Conservation (phyloP, 2,888 invertebrate species). For the Dorcus hopei region DNA sequence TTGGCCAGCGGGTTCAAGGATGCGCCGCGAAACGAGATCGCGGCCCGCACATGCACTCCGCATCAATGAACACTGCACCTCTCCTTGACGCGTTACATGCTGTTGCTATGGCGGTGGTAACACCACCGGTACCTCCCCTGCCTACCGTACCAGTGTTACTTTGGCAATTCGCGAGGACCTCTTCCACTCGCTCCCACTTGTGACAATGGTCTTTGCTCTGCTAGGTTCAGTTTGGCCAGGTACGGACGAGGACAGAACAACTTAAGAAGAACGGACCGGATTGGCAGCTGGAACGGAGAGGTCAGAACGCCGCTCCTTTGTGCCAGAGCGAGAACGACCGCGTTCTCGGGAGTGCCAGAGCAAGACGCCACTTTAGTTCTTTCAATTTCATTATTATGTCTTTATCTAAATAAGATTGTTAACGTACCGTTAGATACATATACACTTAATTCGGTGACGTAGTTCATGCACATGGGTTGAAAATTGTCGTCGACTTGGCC, state of each 20-base stretch:
- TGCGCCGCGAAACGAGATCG: constrained; percentile 36
- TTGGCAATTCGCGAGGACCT: constrained; percentile 32
- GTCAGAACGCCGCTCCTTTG: constrained; percentile 32
- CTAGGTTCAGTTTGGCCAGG: constrained; percentile 9
- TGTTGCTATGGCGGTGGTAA: constrained; percentile 32
- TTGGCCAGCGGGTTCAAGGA: neutral
- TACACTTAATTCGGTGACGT: constrained; percentile 37
- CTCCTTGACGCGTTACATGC: constrained; percentile 33
- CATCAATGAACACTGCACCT: constrained; percentile 41
- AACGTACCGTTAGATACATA: constrained; percentile 34
- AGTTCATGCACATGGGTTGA: constrained; percentile 33
- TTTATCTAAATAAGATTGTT: constrained; percentile 24
- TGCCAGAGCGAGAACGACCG: constrained; percentile 32
- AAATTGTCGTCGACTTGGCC: too few relatives aligned
- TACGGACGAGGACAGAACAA: constrained; percentile 21
- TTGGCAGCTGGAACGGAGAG: constrained; percentile 28
- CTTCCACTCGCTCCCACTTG: constrained; percentile 28
- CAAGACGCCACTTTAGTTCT: constrained; percentile 22
- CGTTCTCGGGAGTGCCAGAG: constrained; percentile 19
- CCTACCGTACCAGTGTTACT: constrained; percentile 14
- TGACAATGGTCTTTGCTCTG: constrained; percentile 16
- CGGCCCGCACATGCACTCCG: constrained; percentile 45
- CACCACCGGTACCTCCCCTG: constrained; percentile 12
- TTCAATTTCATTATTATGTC: constrained; percentile 24
- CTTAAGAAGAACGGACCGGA: constrained; percentile 24